Percentiles rank a stretch among this genome's conserved stretches.
These are phyloP conservation scores for Spodoptera littoralis DNA, from an alignment of 2,888 invertebrate genomes.

Conservation along the genomic window DNA sequence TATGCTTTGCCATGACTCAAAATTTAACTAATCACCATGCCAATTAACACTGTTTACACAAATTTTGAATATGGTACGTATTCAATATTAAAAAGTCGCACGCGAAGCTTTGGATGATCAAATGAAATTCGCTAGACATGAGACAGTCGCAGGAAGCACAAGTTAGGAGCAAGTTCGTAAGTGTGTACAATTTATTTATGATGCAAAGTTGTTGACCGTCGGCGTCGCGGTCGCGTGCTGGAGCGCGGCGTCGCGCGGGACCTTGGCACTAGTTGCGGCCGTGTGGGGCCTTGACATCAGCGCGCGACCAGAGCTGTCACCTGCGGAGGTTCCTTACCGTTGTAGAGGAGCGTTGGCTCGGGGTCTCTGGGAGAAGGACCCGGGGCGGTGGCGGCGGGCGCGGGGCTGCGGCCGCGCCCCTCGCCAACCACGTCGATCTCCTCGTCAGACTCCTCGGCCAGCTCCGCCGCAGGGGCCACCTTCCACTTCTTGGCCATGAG, in stretches of 20 bases:
- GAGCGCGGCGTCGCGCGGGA: slow-evolving; percentile 30
- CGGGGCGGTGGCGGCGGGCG: slow-evolving; percentile 89
- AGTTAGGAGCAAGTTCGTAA: slow-evolving; percentile 44
- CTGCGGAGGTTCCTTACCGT: slow-evolving; percentile 88
- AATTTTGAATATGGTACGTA: slow-evolving; percentile 1
- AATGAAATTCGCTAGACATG: slow-evolving; percentile 74
- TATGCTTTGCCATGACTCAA: slow-evolving; percentile 31
- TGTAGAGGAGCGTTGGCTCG: slow-evolving; percentile 93
- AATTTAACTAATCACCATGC: slow-evolving; percentile 11
- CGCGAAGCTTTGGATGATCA: slow-evolving; percentile 63
- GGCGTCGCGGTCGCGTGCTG: slow-evolving; percentile 49
- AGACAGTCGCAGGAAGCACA: slow-evolving; percentile 73
- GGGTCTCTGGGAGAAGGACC: slow-evolving; percentile 92
- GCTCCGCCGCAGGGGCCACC: slow-evolving; percentile 89
- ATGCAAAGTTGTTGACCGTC: slow-evolving; percentile 35
- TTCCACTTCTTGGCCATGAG: slow-evolving; percentile 99
- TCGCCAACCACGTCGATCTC: slow-evolving; percentile 97
- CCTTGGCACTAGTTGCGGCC: slow-evolving; percentile 47
- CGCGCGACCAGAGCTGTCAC: slow-evolving; percentile 83
- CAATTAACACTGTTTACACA: slow-evolving; percentile 21
- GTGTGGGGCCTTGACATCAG: slow-evolving; percentile 72
- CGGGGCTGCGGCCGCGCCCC: slow-evolving; percentile 89
- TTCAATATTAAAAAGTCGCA: slow-evolving; percentile 65
- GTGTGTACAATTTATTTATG: slow-evolving; percentile 15
- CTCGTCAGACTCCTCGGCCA: slow-evolving; percentile 91